These are phyloP conservation scores for Zalophus californianus DNA, from an alignment of 2,797 vertebrate species.

Conservation along the genomic window DNA sequence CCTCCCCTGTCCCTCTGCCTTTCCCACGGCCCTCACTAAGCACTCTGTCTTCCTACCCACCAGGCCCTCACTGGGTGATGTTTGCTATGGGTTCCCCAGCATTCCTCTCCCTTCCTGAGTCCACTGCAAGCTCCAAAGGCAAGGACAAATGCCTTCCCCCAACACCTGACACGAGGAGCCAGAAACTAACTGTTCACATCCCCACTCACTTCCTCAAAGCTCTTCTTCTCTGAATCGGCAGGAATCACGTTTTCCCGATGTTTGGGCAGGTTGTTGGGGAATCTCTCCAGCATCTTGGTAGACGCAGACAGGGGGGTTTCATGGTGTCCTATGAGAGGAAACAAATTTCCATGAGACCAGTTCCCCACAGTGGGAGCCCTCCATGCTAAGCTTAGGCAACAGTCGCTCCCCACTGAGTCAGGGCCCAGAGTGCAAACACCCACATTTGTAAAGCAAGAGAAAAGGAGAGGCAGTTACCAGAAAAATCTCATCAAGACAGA, in stretches of 20 bases:
- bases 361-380: not conserved
- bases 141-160: not conserved
- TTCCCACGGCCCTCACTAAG: not conserved
- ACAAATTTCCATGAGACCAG: slow-evolving; percentile 18
- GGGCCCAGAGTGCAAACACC: not conserved
- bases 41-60: not conserved
- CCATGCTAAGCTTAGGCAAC: not conserved
- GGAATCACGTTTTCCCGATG: slow-evolving; percentile 95
- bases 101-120: not conserved
- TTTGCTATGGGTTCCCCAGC: not conserved
- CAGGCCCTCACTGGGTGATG: too few species aligned
- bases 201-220: slow-evolving; percentile 87
- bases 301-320: slow-evolving; percentile 96
- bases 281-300: slow-evolving; percentile 95
- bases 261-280: slow-evolving; percentile 95
- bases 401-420: rapidly evolving
- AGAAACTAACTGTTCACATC: not conserved
- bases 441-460: not conserved
- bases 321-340: slow-evolving; percentile 93
- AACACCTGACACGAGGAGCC: too few species aligned
- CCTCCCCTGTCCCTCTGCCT: not conserved
- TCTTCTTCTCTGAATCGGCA: slow-evolving; percentile 92
- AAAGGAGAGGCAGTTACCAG: not conserved
- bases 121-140: not conserved
- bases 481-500: not conserved